phyloP scores from a whole-genome alignment of 2,888 invertebrate genomes.

The Luperina nickerlii region DNA sequence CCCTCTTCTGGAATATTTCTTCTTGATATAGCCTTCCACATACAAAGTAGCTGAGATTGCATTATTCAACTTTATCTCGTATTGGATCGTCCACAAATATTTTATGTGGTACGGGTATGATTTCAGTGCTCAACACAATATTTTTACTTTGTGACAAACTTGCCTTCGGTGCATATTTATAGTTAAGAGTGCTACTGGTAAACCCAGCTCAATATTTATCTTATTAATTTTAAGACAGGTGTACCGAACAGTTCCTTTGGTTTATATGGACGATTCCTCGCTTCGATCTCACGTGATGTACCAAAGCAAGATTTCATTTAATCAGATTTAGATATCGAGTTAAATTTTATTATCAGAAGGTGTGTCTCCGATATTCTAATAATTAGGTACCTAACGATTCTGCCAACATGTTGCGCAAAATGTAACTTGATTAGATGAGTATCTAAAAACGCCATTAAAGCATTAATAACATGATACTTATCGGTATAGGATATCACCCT shows the following conservation, averaged over 20 bases:
- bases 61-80: constrained; percentile 2
- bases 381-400: background rate
- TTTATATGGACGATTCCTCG: background rate
- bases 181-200: background rate
- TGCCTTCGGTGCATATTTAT: background rate
- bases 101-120: constrained; percentile 1
- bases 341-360: constrained; percentile 14
- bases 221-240: background rate
- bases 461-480: background rate
- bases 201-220: background rate
- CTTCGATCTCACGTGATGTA: constrained; percentile 3
- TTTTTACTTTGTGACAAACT: background rate
- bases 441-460: constrained; percentile 33
- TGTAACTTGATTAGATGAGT: constrained; percentile 40
- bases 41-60: background rate
- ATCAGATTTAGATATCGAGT: constrained; percentile 33
- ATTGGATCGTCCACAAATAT: background rate
- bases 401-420: constrained; percentile 32
- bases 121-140: background rate
- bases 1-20: background rate
- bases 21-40: background rate
- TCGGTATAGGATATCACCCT: background rate
- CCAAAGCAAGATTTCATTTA: constrained; percentile 2
- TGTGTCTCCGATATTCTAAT: constrained; percentile 9
- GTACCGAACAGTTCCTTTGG: too few relatives aligned